Percentiles rank a stretch among this genome's conserved stretches.
Conservation (phyloP, 1,140 invertebrate species). For the Lepidotrigona ventralis region DNA sequence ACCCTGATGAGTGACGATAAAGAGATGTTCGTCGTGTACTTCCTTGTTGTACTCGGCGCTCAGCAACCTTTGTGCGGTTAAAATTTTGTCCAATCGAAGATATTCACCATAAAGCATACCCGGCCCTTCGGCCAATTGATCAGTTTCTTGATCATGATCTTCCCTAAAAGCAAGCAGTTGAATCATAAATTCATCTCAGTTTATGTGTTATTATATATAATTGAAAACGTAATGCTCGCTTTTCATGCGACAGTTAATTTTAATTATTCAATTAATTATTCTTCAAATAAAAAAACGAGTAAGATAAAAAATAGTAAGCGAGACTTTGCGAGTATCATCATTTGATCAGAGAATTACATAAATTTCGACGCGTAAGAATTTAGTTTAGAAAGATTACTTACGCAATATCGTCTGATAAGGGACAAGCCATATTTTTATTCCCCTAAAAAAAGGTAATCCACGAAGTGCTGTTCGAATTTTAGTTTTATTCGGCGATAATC, state of each 20-base stretch:
- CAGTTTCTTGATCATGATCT: slow-evolving; percentile 77
- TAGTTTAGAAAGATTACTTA: slow-evolving; percentile 49
- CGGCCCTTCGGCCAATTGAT: slow-evolving; percentile 82
- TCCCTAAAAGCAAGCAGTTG: slow-evolving; percentile 58
- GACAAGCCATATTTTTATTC: slow-evolving; percentile 51
- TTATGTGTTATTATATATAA: not conserved
- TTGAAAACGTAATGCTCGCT: not conserved
- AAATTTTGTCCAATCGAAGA: slow-evolving; percentile 93
- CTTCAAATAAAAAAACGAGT: not conserved
- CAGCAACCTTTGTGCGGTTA: slow-evolving; percentile 91
- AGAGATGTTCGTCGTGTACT: slow-evolving; percentile 98
- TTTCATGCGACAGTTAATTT: not conserved
- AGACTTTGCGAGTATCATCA: too few species aligned
- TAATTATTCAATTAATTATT: not conserved
- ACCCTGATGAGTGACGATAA: slow-evolving; percentile 99
- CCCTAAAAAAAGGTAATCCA: not conserved
- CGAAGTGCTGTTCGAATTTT: not conserved
- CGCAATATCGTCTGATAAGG: slow-evolving; percentile 32
- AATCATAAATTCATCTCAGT: not conserved
- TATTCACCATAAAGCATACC: slow-evolving; percentile 93
- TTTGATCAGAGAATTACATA: not conserved
- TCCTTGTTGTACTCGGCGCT: slow-evolving; percentile 85
- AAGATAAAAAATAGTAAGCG: too few species aligned
- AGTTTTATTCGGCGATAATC: not conserved
- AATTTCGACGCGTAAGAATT: not conserved